These are phyloP conservation scores for Manacus vitellinus DNA, from an alignment of 2,113 vertebrate genomes.

Conservation along the genomic window DNA sequence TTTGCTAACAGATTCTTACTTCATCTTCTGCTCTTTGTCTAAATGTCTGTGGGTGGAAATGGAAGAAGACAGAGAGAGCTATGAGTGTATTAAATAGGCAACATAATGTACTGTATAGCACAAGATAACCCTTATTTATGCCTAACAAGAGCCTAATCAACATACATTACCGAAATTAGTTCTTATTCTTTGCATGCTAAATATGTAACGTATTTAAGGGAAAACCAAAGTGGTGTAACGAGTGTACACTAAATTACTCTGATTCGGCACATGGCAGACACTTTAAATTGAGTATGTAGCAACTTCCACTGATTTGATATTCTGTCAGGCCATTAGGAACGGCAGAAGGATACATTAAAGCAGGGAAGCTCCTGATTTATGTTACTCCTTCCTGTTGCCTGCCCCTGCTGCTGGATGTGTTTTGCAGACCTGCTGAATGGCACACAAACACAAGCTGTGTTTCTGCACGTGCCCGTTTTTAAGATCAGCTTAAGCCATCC, in stretches of 20 bases:
- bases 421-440: background rate
- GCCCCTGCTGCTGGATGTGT: background rate
- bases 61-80: background rate
- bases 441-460: background rate
- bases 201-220: background rate
- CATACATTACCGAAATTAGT: conserved; percentile 35
- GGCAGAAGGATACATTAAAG: background rate
- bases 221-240: background rate
- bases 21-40: background rate
- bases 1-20: background rate
- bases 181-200: conserved; percentile 40
- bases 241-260: background rate
- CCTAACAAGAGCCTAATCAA: conserved; percentile 55
- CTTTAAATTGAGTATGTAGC: background rate
- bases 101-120: background rate
- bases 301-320: background rate
- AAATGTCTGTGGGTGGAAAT: background rate
- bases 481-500: background rate
- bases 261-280: background rate
- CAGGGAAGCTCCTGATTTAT: background rate
- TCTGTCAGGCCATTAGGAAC: background rate
- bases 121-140: conserved; percentile 32
- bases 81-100: background rate
- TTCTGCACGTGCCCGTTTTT: background rate
- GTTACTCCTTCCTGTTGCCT: background rate